Evolutionary conservation across 2,888 invertebrate genomes (phyloP).

Genomic region (Poecilobothrus nobilitatus): DNA sequence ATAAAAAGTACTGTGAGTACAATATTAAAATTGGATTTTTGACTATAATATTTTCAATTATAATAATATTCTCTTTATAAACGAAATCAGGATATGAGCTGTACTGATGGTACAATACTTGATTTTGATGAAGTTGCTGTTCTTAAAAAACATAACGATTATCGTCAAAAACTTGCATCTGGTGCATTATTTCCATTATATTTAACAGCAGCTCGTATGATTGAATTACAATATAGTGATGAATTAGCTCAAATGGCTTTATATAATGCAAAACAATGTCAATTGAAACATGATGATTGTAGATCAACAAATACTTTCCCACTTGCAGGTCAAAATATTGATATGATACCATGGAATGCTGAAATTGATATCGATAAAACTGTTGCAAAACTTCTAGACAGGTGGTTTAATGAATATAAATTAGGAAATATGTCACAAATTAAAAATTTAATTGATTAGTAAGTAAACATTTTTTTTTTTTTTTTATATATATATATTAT

Average conservation of each 20-base stretch:
- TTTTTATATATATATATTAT: no score
- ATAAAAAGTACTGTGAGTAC: no score
- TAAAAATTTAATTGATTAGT: neutral
- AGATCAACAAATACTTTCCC: neutral
- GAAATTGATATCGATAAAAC: neutral
- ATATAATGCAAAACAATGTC: neutral
- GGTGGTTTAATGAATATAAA: neutral
- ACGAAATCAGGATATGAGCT: no score
- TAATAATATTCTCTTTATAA: no score
- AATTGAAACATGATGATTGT: neutral
- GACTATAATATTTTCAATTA: no score
- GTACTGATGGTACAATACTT: no score
- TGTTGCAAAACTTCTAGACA: neutral
- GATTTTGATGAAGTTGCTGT: no score
- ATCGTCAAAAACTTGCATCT: constrained; percentile 20
- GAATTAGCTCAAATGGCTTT: constrained; percentile 31
- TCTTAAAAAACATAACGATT: no score
- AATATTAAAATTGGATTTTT: no score
- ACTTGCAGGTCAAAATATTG: neutral
- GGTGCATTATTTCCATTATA: constrained; percentile 21
- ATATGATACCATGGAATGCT: neutral
- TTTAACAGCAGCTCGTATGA: constrained; percentile 31
- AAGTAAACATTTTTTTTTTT: no score
- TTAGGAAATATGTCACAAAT: neutral
- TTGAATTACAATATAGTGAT: constrained; percentile 30